Conservation (phyloP, 2,797 vertebrate genomes). For the Danio tinwini region DNA sequence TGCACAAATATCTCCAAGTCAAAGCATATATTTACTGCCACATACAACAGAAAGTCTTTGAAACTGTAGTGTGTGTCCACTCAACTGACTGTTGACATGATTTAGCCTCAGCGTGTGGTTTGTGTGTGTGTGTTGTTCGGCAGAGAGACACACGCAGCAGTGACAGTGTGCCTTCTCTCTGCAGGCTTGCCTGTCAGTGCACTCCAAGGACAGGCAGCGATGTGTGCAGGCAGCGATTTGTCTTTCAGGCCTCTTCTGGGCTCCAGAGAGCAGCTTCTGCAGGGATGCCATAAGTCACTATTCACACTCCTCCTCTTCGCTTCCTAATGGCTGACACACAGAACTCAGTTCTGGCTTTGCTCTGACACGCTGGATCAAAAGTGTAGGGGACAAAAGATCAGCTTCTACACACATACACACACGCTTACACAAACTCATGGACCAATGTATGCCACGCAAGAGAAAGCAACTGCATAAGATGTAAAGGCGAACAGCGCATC, state of each 20-base stretch:
- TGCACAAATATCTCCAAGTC: slow-evolving; percentile 11
- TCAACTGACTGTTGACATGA: slow-evolving; percentile 32
- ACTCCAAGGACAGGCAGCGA: slow-evolving; percentile 57
- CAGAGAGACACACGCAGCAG: slow-evolving; percentile 31
- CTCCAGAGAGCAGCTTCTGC: slow-evolving; percentile 48
- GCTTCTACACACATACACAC: neutral
- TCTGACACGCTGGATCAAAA: slow-evolving; percentile 27
- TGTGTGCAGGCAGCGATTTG: slow-evolving; percentile 54
- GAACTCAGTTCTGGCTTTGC: slow-evolving; percentile 18
- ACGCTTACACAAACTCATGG: neutral
- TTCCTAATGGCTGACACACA: slow-evolving; percentile 37
- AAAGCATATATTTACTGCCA: slow-evolving; percentile 18
- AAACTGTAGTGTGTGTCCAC: slow-evolving; percentile 12
- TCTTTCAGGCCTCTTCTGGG: slow-evolving; percentile 48
- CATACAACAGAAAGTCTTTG: neutral
- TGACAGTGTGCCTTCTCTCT: slow-evolving; percentile 40
- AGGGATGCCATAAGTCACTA: slow-evolving; percentile 53
- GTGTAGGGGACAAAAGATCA: slow-evolving; percentile 29
- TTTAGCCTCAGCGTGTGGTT: slow-evolving; percentile 31
- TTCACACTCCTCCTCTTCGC: slow-evolving; percentile 34
- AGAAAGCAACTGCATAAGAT: slow-evolving; percentile 9
- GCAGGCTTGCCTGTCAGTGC: slow-evolving; percentile 53
- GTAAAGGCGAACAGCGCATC: neutral
- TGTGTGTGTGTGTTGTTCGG: slow-evolving; percentile 8
- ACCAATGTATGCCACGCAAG: slow-evolving; percentile 6